A percentile compares a stretch with the other conserved stretches of the same genome.
phyloP scores from a whole-genome alignment of 2,888 invertebrate genomes.

The Hemistola chrysoprasaria region DNA sequence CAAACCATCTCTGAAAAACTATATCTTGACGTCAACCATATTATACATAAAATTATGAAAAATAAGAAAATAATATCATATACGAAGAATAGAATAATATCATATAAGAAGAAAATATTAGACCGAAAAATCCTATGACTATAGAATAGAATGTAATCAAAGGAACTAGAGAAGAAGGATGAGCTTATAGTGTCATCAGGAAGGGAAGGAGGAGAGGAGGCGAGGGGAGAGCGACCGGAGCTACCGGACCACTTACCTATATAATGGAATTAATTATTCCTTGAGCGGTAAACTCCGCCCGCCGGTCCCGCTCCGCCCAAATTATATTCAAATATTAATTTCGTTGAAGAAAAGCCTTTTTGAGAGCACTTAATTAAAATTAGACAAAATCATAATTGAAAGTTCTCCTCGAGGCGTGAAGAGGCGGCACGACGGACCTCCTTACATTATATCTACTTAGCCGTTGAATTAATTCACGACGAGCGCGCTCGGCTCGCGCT shows the following conservation, averaged over 20 bases:
- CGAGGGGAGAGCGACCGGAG: constrained; percentile 34
- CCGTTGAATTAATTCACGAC: constrained; percentile 72
- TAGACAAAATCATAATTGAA: constrained; percentile 83
- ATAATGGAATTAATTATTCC: constrained; percentile 80
- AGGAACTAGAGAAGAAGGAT: constrained; percentile 31
- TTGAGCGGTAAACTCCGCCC: constrained; percentile 79
- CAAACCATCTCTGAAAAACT: constrained; percentile 52
- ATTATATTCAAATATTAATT: constrained; percentile 83
- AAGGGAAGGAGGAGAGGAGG: constrained; percentile 24
- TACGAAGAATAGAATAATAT: too few species aligned
- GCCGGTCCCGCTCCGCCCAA: constrained; percentile 78
- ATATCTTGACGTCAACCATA: too few species aligned
- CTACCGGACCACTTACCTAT: constrained; percentile 67
- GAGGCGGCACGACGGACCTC: constrained; percentile 65
- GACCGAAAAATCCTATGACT: background rate
- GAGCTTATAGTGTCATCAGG: constrained; percentile 38
- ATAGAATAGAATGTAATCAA: background rate
- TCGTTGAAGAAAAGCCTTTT: constrained; percentile 79
- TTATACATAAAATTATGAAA: too few species aligned
- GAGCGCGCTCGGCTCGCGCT: constrained; percentile 51
- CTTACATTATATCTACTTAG: constrained; percentile 80
- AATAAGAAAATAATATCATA: too few species aligned
- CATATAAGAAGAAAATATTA: too few species aligned
- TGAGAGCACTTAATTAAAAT: constrained; percentile 82
- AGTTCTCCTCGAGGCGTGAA: constrained; percentile 81